phyloP scores from a whole-genome alignment of 2,888 invertebrate species.

The Stegophylla sp. region DNA sequence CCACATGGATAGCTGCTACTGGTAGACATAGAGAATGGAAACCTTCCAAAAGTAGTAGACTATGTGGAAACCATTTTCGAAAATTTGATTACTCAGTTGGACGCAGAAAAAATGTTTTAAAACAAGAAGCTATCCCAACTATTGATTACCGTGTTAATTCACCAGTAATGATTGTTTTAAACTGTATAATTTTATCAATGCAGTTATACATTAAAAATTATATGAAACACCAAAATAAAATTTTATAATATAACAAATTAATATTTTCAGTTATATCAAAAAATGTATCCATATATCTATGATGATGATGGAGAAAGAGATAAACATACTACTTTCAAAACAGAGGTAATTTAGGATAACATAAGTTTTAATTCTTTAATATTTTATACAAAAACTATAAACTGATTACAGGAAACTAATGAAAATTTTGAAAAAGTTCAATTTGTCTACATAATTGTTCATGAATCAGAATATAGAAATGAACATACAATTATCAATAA shows the following conservation, averaged over 20 bases:
- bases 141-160: conserved; percentile 26
- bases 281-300: not conserved
- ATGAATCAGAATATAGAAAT: not conserved
- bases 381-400: not conserved
- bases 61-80: conserved; percentile 52
- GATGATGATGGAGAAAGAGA: not conserved
- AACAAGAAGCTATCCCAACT: conserved; percentile 39
- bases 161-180: not conserved
- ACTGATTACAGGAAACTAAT: not conserved
- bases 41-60: conserved; percentile 51
- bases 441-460: not conserved
- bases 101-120: conserved; percentile 48
- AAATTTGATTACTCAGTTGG: conserved; percentile 43
- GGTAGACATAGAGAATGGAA: conserved; percentile 36
- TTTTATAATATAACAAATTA: too few relatives aligned
- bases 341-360: conserved; percentile 22
- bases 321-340: not conserved
- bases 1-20: conserved; percentile 39
- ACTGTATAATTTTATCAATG: too few relatives aligned
- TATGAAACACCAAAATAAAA: too few relatives aligned
- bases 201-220: not conserved
- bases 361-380: not conserved
- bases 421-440: conserved; percentile 12
- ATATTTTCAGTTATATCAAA: conserved; percentile 37
- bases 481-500: conserved; percentile 3